Evolutionary conservation across 1,140 invertebrate genomes (phyloP), one percentile per base, ranked within the genome.

Genomic region (Cepaea nemoralis): DNA sequence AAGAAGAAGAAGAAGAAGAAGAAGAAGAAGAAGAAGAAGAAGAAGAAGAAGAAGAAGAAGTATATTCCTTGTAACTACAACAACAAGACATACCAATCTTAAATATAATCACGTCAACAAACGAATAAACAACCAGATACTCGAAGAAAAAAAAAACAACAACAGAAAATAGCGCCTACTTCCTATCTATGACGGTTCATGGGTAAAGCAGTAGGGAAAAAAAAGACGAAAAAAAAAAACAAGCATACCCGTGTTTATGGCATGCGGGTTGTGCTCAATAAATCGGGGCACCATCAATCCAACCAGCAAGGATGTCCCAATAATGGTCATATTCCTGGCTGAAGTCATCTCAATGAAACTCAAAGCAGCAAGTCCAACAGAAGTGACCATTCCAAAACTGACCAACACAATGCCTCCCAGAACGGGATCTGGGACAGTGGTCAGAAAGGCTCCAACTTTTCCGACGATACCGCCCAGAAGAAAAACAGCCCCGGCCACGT

Each of bases 391-490:
- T 0, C 88, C 89, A 77, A 89, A 89, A 80, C 87, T 87, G 77
- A 90, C 83, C n/a, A 88, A 81, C 12, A 89, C 81, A 14, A 89
- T 85, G 19, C 88, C 89, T 19, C 96, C 96, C 0, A 97, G 94
- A 33, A 97, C 94, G 0, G 96, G 96, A 88, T 96, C 95, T 2
- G 96, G 96, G 77, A 97, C 96, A 81, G 96, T 95, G 67, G 96
- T 95, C 86, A 97, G 96, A 10, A 96, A 91, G 0, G 96, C 96
- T n/a, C 96, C 95, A 66, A 89, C 80, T 92, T 97, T 97, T 66
- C 95, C 95, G 75, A 96, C 94, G 19, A 96, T 91, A 27, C 88
- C 89, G 75, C 83, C 81, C 0, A 87, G 42, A 0, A 97, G 91
- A 95, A 97, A 97, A 22, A 97, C 91, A 0, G 93, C 84, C 0